Base-by-base conservation (phyloP, 2,113 vertebrate species). In the Psephotus haematonotus region DNA sequence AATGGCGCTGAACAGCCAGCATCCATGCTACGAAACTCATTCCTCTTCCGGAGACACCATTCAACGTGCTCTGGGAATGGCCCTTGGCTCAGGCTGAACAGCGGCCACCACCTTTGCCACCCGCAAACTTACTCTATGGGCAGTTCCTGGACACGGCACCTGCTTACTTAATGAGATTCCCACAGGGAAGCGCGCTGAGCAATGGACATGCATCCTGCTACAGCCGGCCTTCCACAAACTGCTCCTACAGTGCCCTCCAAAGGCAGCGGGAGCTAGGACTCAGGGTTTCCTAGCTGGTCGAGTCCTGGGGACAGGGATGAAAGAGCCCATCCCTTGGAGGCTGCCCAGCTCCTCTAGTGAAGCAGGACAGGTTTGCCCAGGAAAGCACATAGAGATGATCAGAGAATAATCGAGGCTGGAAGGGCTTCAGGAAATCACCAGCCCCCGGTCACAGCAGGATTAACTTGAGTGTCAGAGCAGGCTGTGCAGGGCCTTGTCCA, bases 231-330 rank as follows among this genome's bases (percentile, higher is more conserved):
- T 35, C 67, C 17, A 25, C 6, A 41, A 39, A 25, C 5, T 46
- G 41, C 29, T 70, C 83, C 69, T 50, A 4, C 28, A 55, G 64
- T 84, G 91, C 68, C 79, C 69, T 93, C 83, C 69, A 62, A 76
- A 79, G 90, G 90, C 52, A 68, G 60, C 0, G 22, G 55, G 62
- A 67, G 60, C 22, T 4, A 6, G 74, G 47, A 20, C 20, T 28
- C 29, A 0, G 33, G 2, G 52, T 20, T 64, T 71, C 17, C 27
- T 1, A 7, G 35, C 27, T 37, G 25, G 46, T 31, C 4, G 1
- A 33, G 27, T 27, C 31, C 37, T 47, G 41, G 6, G 55, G 29
- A 17, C 7, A 17, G 43, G 37, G 10, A 4, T 4, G 55, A 59
- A 67, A 2, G 23, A 49, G 14, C 28, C 44, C 5, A 9, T 11